A percentile compares a stretch with the other conserved stretches of the same genome.
Conservation (phyloP, 2,113 vertebrate genomes). For the Spilogale gracilis region DNA sequence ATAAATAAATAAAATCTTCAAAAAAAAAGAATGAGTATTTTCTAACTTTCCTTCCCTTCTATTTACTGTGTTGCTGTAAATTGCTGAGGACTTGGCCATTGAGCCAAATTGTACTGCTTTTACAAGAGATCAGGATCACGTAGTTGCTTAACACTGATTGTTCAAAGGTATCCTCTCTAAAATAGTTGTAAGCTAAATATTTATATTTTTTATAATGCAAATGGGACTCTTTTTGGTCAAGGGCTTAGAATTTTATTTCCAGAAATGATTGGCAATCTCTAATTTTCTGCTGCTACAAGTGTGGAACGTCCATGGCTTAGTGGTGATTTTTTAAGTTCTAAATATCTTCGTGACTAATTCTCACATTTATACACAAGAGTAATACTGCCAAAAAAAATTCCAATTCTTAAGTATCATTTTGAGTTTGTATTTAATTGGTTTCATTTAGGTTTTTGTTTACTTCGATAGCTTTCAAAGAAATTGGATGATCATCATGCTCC, state of each 20-base stretch:
- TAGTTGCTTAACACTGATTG: neutral
- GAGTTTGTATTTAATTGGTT: neutral
- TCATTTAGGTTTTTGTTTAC: constrained; percentile 43
- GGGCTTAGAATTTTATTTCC: neutral
- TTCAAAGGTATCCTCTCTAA: constrained; percentile 2
- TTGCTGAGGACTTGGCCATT: neutral
- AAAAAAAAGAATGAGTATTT: neutral
- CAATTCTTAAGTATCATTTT: neutral
- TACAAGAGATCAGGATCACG: neutral
- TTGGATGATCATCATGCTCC: neutral
- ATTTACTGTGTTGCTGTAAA: neutral
- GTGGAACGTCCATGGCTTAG: constrained; percentile 18
- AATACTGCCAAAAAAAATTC: neutral
- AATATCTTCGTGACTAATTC: neutral
- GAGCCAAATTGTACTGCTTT: neutral
- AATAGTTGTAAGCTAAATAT: neutral
- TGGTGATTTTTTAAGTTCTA: constrained; percentile 41
- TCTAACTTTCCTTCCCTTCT: neutral
- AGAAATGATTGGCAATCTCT: neutral
- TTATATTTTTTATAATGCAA: constrained; percentile 34
- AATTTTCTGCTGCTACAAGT: neutral
- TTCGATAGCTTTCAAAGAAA: constrained; percentile 44
- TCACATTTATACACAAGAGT: neutral
- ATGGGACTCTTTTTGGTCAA: neutral
- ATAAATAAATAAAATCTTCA: too few relatives aligned